phyloP scores from a whole-genome alignment of 2,888 invertebrate genomes.

The Mythimna loreyi region DNA sequence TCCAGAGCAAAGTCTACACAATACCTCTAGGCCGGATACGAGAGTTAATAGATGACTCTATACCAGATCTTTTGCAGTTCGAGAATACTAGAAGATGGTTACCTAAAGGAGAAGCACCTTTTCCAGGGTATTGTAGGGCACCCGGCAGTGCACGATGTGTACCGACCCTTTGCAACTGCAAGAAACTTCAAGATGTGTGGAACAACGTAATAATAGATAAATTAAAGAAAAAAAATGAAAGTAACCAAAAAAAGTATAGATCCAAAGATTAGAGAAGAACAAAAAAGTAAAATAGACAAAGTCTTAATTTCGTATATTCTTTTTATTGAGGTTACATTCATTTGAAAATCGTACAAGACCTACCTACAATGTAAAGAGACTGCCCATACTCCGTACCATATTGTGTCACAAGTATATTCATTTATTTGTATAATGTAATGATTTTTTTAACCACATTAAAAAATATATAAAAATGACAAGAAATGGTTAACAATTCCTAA shows the following conservation, averaged over 20 bases:
- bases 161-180: slow-evolving; percentile 80
- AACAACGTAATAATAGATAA: slow-evolving; percentile 37
- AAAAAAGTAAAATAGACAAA: background rate
- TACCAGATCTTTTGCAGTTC: slow-evolving; percentile 38
- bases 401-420: no score
- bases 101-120: slow-evolving; percentile 78
- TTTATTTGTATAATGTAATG: no score
- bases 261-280: background rate
- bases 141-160: slow-evolving; percentile 77
- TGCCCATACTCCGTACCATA: no score
- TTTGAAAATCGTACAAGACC: slow-evolving; percentile 32
- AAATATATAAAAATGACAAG: no score
- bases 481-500: no score
- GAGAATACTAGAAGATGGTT: slow-evolving; percentile 74
- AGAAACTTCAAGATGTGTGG: slow-evolving; percentile 75
- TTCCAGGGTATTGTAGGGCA: slow-evolving; percentile 84
- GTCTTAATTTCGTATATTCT: slow-evolving; percentile 19
- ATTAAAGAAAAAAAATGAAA: no score
- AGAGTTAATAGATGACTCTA: slow-evolving; percentile 52
- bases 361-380: slow-evolving; percentile 26
- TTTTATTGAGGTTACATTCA: slow-evolving; percentile 41
- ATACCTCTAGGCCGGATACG: slow-evolving; percentile 62
- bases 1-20: slow-evolving; percentile 65
- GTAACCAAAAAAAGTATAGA: no score
- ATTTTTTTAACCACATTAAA: no score